A percentile compares a stretch with the other conserved stretches of the same genome.
phyloP scores from a whole-genome alignment of 1,140 invertebrate genomes.

The Ceratosolen fusciceps region DNA sequence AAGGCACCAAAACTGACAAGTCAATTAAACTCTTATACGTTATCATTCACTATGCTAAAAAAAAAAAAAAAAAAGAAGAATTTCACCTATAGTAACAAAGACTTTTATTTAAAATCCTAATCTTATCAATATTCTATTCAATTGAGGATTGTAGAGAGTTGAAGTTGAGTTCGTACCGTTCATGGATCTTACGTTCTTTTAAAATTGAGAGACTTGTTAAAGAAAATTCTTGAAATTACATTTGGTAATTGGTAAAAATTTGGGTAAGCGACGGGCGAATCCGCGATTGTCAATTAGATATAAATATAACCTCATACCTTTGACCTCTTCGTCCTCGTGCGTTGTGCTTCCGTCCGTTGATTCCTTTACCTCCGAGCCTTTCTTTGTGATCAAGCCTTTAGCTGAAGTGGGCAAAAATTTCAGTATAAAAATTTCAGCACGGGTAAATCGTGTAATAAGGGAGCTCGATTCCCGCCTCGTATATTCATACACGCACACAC shows the following conservation, averaged over 20 bases:
- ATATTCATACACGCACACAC: too few relatives aligned
- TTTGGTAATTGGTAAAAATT: background rate
- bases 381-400: slow-evolving; percentile 91
- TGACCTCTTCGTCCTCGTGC: slow-evolving; percentile 91
- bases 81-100: slow-evolving; percentile 35
- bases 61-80: too few relatives aligned
- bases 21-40: slow-evolving; percentile 30
- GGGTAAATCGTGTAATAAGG: too few relatives aligned
- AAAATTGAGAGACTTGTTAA: background rate
- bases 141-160: background rate
- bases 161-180: background rate
- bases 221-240: background rate
- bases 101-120: slow-evolving; percentile 6
- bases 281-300: too few relatives aligned
- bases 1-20: slow-evolving; percentile 41
- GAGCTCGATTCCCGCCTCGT: slow-evolving; percentile 17
- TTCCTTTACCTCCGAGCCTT: slow-evolving; percentile 95
- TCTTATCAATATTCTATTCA: background rate
- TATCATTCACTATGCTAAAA: slow-evolving; percentile 31
- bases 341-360: slow-evolving; percentile 94
- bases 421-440: slow-evolving; percentile 51
- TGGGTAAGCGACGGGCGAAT: slow-evolving; percentile 12
- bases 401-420: slow-evolving; percentile 72
- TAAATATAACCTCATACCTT: slow-evolving; percentile 79
- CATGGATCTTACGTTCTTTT: background rate